Evolutionary conservation across 2,113 vertebrate genomes (phyloP).

Genomic region (Otocyon megalotis): DNA sequence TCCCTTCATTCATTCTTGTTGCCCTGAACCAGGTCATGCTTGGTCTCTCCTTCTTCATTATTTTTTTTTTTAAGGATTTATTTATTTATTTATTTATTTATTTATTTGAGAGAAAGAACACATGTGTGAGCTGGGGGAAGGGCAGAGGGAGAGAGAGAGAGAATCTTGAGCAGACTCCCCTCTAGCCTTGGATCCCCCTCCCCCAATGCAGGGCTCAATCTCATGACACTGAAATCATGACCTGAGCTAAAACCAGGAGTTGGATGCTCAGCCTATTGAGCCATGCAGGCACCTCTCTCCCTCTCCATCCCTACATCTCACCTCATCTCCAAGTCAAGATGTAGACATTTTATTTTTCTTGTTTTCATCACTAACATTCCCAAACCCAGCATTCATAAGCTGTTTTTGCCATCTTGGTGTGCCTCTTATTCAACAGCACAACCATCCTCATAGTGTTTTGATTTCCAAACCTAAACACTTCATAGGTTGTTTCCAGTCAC

Average conservation of each 20-base stretch:
- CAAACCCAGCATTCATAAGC: neutral
- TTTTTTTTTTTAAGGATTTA: neutral
- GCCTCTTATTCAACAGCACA: neutral
- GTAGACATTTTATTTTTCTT: neutral
- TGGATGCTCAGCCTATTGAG: neutral
- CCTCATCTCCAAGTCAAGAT: neutral
- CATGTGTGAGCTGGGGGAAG: neutral
- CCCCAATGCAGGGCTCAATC: neutral
- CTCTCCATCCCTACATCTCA: neutral
- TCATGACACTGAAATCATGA: neutral
- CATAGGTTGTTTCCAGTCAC: neutral
- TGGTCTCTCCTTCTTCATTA: neutral
- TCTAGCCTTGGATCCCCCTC: neutral
- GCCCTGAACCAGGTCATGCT: neutral
- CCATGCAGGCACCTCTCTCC: neutral
- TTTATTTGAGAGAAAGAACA: neutral
- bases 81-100: neutral
- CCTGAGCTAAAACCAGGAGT: neutral
- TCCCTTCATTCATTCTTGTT: neutral
- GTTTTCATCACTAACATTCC: neutral
- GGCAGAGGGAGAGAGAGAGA: neutral
- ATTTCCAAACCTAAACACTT: neutral
- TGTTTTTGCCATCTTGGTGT: neutral
- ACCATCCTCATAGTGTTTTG: neutral
- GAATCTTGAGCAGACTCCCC: neutral